Evolutionary conservation across 2,113 vertebrate species (phyloP), one percentile per base, ranked within the genome.

Genomic region (Heliornis fulica): DNA sequence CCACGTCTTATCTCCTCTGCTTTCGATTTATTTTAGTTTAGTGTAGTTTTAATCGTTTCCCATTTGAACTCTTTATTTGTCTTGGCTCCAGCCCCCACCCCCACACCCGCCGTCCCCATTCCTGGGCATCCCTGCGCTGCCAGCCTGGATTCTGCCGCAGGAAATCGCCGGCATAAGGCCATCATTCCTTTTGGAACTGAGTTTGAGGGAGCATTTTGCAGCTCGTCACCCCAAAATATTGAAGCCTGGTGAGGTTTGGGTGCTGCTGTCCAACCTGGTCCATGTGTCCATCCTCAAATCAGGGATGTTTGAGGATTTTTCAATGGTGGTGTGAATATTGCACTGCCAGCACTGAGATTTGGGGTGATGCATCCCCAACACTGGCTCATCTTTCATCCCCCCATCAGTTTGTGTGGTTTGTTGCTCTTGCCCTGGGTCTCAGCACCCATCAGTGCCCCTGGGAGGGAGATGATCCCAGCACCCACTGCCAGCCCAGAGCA

Each of bases 31-130:
- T 98, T 98, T 98, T 40, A 90, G 64, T 96, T 95, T 94, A 97
- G 81, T 96, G 96, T 94, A 97, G 97, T 98, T 98, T 98, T 98
- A 99, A 99, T 99, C 98, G 97, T 97, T 98, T 98, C 98, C 98
- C 99, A 98, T 98, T 99, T 98, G 98, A 99, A 99, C 99, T 98
- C 99, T 99, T 98, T 98, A 98, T 99, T 99, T 98, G 97, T 96
- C 97, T 97, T 96, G 85, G 90, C 90, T 91, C 71, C 65, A 78
- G 66, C 77, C 14, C 1, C 31, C 23, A 22, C 26, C 50, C 15
- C 48, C 18, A 41, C 43, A 0, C 5, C 20, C 22, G 10, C 53
- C 15, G 4, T 20, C 10, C 13, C 32, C 45, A 0, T 89, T 93
- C 56, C 83, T 1, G 32, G 53, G 31, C 43, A 60, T 74, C 64